These are phyloP conservation scores for Hirtodrosophila trivittata DNA, from an alignment of 2,888 invertebrate genomes.

Conservation along the genomic window DNA sequence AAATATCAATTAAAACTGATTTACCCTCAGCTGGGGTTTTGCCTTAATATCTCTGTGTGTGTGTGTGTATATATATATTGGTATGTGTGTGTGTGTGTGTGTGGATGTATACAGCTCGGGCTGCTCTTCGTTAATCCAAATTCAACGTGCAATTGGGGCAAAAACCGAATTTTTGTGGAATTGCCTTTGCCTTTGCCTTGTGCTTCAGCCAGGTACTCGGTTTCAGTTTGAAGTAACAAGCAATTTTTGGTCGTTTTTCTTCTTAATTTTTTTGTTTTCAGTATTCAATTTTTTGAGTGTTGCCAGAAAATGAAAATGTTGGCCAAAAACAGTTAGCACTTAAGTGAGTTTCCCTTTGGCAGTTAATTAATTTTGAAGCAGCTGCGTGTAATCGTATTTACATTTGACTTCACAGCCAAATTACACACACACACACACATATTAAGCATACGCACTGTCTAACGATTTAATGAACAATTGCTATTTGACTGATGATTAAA, in stretches of 20 bases:
- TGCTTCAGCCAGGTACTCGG: constrained; percentile 36
- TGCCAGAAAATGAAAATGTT: constrained; percentile 24
- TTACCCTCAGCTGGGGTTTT: constrained; percentile 45
- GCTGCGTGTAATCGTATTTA: constrained; percentile 40
- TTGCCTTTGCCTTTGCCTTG: constrained; percentile 40
- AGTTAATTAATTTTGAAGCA: constrained; percentile 70
- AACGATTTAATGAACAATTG: neutral
- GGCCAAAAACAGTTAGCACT: constrained; percentile 39
- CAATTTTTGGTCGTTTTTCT: constrained; percentile 1
- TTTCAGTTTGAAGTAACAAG: constrained; percentile 13
- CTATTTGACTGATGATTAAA: constrained; percentile 9
- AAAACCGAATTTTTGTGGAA: constrained; percentile 46
- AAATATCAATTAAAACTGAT: constrained; percentile 78
- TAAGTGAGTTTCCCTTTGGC: constrained; percentile 23
- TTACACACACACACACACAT: constrained; percentile 4
- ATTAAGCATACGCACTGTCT: constrained; percentile 44
- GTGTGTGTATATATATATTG: neutral
- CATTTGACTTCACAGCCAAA: constrained; percentile 27
- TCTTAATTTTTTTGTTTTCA: constrained; percentile 5
- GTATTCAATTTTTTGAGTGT: constrained; percentile 26
- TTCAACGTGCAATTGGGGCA: constrained; percentile 36
- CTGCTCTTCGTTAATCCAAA: constrained; percentile 41
- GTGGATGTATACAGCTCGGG: neutral
- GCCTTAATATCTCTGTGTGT: constrained; percentile 2
- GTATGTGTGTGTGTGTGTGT: constrained; percentile 5